phyloP scores from a whole-genome alignment of 2,797 vertebrate species.

The Streptopelia turtur region DNA sequence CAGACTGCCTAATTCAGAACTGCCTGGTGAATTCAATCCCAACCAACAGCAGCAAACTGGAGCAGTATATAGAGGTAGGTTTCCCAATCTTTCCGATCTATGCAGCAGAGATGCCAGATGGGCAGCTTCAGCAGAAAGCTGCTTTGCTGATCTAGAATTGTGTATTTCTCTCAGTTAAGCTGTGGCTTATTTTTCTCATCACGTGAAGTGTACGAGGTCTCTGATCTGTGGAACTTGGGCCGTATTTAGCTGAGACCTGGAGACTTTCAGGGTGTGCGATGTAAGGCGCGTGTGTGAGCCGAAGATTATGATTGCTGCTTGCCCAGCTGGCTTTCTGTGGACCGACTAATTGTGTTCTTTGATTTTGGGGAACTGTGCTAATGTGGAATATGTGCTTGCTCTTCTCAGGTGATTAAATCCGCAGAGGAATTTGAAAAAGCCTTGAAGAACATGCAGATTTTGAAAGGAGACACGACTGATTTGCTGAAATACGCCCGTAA shows the following conservation, averaged over 20 bases:
- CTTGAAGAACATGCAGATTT: constrained; percentile 87
- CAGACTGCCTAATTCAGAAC: constrained; percentile 90
- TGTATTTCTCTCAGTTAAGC: neutral
- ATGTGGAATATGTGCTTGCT: neutral
- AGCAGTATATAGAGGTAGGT: constrained; percentile 88
- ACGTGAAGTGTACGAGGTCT: fast-evolving
- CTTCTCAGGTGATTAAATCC: constrained; percentile 89
- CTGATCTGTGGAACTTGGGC: neutral
- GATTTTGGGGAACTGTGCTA: neutral
- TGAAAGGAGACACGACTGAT: constrained; percentile 87
- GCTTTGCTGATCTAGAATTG: neutral
- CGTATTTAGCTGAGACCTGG: neutral
- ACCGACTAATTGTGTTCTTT: neutral
- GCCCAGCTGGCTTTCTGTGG: neutral
- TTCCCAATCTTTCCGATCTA: neutral
- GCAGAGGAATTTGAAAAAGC: constrained; percentile 91
- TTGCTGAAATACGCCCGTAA: constrained; percentile 93
- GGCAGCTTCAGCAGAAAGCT: neutral
- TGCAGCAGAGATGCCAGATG: neutral
- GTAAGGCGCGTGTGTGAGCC: neutral
- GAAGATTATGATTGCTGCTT: neutral
- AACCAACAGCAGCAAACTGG: constrained; percentile 90
- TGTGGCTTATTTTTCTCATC: neutral
- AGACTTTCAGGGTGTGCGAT: neutral
- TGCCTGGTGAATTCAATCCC: constrained; percentile 94